Evolutionary conservation across 1,140 invertebrate genomes (phyloP).

Genomic region (Drosophila persimilis): DNA sequence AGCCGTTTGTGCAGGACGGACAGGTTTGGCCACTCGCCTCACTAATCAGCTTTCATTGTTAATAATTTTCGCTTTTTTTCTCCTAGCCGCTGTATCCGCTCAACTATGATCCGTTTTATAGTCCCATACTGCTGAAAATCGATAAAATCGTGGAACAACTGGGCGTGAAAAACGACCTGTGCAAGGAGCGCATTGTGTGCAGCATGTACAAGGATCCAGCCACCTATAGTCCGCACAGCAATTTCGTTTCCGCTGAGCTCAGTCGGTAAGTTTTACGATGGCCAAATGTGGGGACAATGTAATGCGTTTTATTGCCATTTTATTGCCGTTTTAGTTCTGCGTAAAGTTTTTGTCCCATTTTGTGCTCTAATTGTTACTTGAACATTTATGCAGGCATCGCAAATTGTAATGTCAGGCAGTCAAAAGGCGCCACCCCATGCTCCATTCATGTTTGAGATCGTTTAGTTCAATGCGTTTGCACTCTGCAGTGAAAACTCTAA

Average conservation of each 20-base stretch:
- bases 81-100: constrained; percentile 78
- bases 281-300: background rate
- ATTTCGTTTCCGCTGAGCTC: constrained; percentile 91
- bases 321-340: constrained; percentile 18
- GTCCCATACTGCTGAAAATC: constrained; percentile 89
- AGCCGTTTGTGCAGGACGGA: constrained; percentile 81
- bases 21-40: constrained; percentile 61
- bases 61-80: constrained; percentile 28
- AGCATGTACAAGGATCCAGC: constrained; percentile 91
- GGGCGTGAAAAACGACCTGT: constrained; percentile 87
- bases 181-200: constrained; percentile 90
- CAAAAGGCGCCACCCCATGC: constrained; percentile 32
- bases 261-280: constrained; percentile 87
- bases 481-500: constrained; percentile 25
- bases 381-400: constrained; percentile 14
- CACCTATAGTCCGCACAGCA: constrained; percentile 91
- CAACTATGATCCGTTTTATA: constrained; percentile 89
- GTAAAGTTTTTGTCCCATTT: constrained; percentile 31
- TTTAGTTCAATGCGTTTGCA: constrained; percentile 24
- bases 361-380: constrained; percentile 65
- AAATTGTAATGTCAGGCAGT: constrained; percentile 60
- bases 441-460: background rate
- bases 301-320: constrained; percentile 32
- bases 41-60: constrained; percentile 6
- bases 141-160: constrained; percentile 89